Percentiles rank a stretch among this genome's conserved stretches.
Evolutionary conservation across 2,113 vertebrate genomes (phyloP).

Genomic region (Dinomys branickii): DNA sequence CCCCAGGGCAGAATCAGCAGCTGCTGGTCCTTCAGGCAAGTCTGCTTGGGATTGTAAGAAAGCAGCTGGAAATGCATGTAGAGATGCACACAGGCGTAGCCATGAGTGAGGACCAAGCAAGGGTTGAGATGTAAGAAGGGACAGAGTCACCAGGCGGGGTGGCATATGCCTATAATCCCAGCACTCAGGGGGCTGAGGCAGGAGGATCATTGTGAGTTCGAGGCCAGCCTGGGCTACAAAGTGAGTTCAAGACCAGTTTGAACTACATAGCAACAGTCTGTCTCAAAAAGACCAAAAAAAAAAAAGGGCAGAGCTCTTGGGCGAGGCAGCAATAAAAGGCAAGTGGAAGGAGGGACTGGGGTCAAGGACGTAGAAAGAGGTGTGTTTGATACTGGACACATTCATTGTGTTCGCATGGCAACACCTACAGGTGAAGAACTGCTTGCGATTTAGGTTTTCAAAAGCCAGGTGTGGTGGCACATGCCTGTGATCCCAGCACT

Average conservation of each 20-base stretch:
- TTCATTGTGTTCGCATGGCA: not conserved
- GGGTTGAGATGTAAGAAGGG: not conserved
- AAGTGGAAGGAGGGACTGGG: slow-evolving; percentile 1
- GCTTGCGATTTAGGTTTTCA: not conserved
- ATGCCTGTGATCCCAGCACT: not conserved
- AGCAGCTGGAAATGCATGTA: not conserved
- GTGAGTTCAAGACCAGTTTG: too few relatives aligned
- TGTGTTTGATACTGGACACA: not conserved
- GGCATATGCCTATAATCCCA: too few relatives aligned
- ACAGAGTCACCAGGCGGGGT: not conserved
- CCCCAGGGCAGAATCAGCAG: not conserved
- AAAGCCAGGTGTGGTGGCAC: too few relatives aligned
- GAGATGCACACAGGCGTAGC: not conserved
- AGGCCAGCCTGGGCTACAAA: not conserved
- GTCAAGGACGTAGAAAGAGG: not conserved
- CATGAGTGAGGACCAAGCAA: not conserved
- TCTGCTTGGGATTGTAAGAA: not conserved
- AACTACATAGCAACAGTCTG: too few relatives aligned
- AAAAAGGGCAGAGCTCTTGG: not conserved
- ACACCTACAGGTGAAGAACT: not conserved
- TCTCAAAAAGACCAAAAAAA: too few relatives aligned
- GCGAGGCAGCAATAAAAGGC: not conserved
- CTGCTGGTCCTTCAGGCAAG: not conserved
- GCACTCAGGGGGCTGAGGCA: too few relatives aligned
- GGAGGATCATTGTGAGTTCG: too few relatives aligned